Evolutionary conservation across 2,113 vertebrate genomes (phyloP).

Genomic region (Cinclus cinclus): DNA sequence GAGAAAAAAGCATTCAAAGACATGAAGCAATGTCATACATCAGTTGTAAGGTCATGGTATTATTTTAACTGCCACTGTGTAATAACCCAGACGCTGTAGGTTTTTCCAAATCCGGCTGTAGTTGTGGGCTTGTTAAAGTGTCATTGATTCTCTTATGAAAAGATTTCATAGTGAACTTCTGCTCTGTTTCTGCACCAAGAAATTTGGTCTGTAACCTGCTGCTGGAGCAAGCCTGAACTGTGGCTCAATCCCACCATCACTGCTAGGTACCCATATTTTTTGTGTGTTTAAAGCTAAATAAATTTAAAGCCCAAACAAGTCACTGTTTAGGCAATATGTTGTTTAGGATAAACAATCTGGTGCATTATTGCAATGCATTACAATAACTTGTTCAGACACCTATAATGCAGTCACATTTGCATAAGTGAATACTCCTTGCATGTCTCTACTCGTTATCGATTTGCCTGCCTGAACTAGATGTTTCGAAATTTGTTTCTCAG

Average conservation of each 20-base stretch:
- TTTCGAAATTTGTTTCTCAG: not conserved
- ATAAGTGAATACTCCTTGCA: not conserved
- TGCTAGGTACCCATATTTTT: not conserved
- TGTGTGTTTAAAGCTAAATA: not conserved
- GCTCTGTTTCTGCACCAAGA: not conserved
- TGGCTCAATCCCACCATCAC: not conserved
- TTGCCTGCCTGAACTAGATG: not conserved
- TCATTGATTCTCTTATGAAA: not conserved
- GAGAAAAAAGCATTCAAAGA: not conserved
- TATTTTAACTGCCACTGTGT: not conserved
- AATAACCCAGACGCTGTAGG: not conserved
- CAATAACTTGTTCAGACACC: not conserved
- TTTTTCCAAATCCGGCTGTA: not conserved
- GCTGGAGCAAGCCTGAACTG: not conserved
- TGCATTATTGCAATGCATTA: not conserved
- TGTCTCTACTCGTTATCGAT: not conserved
- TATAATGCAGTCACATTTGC: not conserved
- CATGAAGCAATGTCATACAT: not conserved
- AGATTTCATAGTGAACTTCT: not conserved
- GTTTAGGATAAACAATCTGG: not conserved
- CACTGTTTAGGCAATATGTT: not conserved
- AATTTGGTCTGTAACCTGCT: not conserved
- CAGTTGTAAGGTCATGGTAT: not conserved
- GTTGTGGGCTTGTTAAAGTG: not conserved
- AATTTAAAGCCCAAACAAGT: not conserved